Base-by-base conservation (phyloP, 53 echinoderm and acorn worm genomes). In the Luidia sarsii region DNA sequence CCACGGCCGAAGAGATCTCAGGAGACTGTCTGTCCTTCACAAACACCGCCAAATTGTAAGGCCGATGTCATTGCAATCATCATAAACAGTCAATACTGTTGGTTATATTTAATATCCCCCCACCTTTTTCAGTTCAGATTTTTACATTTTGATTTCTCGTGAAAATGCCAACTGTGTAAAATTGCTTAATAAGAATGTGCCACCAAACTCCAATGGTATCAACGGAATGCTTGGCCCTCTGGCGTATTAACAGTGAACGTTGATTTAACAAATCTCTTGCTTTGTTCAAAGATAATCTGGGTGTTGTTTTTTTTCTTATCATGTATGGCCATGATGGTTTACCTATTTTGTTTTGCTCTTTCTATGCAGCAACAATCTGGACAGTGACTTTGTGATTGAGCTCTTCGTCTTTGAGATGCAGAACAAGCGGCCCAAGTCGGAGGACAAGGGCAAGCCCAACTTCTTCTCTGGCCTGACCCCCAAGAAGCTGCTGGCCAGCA, bases 11-110 rank as follows among this genome's bases (percentile, higher is more conserved):
- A 43, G 85, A 67, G 15, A 55, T 97, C 52, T 71, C 75, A 0
- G 99, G 99, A 14, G 99, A 99, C 63, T 93, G 97, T 51, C 62
- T 97, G 48, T 88, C 94, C 24, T 97, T 91, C 83, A 82, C 83
- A 29, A 97, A 93, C 34, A 81, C 86, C 36, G 87, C 94, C 31
- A 86, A 83, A 69, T 53, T 94, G 99, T 99, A 77, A 94, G 94
- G 86, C 24, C 21, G 11, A 49, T 27, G 3, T 10, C 3, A 31
- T 5, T 2, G 34, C 7, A 66, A 7, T 39, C 2, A 21, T 34
- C 29, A 22, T 1, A 48, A 48, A 45, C 2, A 21, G 32, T 31
- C 7, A 19, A 32, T 30, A 54, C 51, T 31, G 1, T 32, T 54
- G 39, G 7, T 15, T 45, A 37, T 19, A 21, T 23, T 24, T 4